Base-by-base conservation (phyloP, 1,140 invertebrate genomes). In the Drosophila murphyi region DNA sequence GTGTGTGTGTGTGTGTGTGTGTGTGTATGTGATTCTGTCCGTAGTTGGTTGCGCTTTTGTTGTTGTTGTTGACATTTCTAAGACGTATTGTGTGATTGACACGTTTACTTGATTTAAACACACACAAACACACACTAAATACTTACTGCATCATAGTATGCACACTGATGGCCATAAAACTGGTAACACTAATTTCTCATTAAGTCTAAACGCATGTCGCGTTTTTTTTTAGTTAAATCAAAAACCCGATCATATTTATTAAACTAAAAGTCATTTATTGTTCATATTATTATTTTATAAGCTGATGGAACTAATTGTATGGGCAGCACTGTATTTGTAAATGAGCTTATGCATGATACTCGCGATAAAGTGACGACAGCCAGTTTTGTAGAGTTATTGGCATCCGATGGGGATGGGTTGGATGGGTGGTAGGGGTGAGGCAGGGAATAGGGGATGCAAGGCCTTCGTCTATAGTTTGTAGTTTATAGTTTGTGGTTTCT, bases 71-170 rank as follows among this genome's bases (percentile, higher is more conserved):
- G 63, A 68, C 71, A 72, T 48, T 60, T 72, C 41, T 60, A 60
- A 72, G 70, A 67, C 63, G 48, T 73, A 68, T 60, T 43, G 41
- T 69, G 65, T 69, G 65, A 63, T 70, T 70, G 67, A 75, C 72
- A 73, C 71, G 71, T 74, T 62, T 74, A 69, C 72, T 74, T 74
- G 72, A 74, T 74, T 69, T 70, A 55, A 68, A 48, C 56, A 73
- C 47, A 56, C 35, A 51, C 45, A 57, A 7, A 72, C 20, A 59
- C 5, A 72, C 28, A 51, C 6, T 6, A 35, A 31, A 72, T 6
- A 57, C 20, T 28, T 8, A 61, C 59, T 20, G 20, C 20, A 20
- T 20, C 20, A 20, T 20, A 20, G 20, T 20, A 65, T n/a, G 29
- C 31, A 64, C 35, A 43, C 8, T 3, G 2, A 10, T 41, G 39